Evolutionary conservation across 1,140 invertebrate species (phyloP).

Genomic region (Aphelenchoides besseyi): DNA sequence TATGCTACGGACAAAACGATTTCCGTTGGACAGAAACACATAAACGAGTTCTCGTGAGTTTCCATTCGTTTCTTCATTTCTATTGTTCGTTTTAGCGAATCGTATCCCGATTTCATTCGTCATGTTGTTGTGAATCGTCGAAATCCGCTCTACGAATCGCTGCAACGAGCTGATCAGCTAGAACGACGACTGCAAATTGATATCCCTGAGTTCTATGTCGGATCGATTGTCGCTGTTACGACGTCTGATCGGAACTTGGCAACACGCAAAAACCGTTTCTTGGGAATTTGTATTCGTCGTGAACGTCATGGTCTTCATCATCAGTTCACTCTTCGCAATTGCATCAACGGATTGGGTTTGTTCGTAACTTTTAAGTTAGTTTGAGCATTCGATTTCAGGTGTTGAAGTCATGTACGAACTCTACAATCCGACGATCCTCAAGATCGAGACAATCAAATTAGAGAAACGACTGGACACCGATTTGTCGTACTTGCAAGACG

Average conservation of each 20-base stretch:
- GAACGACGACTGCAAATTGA: conserved; percentile 76
- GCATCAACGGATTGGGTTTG: conserved; percentile 79
- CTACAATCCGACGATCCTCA: conserved; percentile 86
- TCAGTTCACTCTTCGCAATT: conserved; percentile 83
- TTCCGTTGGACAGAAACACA: conserved; percentile 5
- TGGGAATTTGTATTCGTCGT: conserved; percentile 91
- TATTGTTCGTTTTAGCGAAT: conserved; percentile 67
- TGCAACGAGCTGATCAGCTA: conserved; percentile 89
- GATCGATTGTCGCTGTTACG: conserved; percentile 84
- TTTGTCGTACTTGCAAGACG: conserved; percentile 85
- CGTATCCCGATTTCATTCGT: conserved; percentile 91
- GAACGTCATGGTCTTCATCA: conserved; percentile 76
- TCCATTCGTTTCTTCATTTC: conserved; percentile 19
- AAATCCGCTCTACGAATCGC: conserved; percentile 78
- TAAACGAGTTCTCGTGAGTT: conserved; percentile 8
- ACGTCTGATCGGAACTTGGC: conserved; percentile 80
- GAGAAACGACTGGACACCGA: conserved; percentile 89
- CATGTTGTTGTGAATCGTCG: conserved; percentile 75
- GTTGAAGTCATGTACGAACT: conserved; percentile 83
- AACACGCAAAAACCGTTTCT: conserved; percentile 80
- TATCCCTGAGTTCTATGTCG: conserved; percentile 96
- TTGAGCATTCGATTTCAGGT: conserved; percentile 66
- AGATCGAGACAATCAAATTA: conserved; percentile 81
- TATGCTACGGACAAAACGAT: no score
- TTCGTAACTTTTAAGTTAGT: background rate